phyloP scores from a whole-genome alignment of 2,797 vertebrate species.

The Melanotaenia parkinsoni region DNA sequence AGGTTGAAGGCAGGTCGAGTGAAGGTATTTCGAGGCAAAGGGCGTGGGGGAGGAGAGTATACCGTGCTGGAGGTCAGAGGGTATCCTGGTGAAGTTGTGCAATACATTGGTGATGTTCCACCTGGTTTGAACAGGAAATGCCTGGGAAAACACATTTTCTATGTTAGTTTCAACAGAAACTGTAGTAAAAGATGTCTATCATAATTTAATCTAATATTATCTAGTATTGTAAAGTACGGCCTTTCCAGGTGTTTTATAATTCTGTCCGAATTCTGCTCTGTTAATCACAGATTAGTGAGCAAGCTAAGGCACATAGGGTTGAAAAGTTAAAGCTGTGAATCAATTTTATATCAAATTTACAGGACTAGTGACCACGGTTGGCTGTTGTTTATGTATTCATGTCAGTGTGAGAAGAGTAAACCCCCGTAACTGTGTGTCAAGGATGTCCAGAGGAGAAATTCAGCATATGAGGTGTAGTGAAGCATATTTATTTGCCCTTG shows the following conservation, averaged over 20 bases:
- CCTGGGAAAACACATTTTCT: slow-evolving; percentile 77
- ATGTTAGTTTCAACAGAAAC: slow-evolving; percentile 21
- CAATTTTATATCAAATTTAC: slow-evolving; percentile 79
- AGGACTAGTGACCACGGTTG: slow-evolving; percentile 69
- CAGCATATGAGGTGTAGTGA: slow-evolving; percentile 28
- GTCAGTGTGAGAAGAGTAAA: slow-evolving; percentile 49
- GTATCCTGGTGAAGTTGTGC: slow-evolving; percentile 96
- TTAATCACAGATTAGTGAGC: slow-evolving; percentile 57
- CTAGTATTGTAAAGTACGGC: slow-evolving; percentile 1
- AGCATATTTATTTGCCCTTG: slow-evolving; percentile 70
- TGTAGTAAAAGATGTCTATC: slow-evolving; percentile 3
- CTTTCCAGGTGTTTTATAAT: slow-evolving; percentile 48
- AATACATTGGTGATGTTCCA: slow-evolving; percentile 97
- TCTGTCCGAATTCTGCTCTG: slow-evolving; percentile 57
- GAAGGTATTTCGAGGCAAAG: slow-evolving; percentile 95
- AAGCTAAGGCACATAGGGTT: slow-evolving; percentile 34
- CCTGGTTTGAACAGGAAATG: slow-evolving; percentile 99
- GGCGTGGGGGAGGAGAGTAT: slow-evolving; percentile 96
- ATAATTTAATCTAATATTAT: neutral
- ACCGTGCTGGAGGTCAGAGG: slow-evolving; percentile 99
- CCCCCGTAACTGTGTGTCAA: slow-evolving; percentile 60
- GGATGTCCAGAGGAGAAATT: slow-evolving; percentile 55
- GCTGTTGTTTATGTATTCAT: slow-evolving; percentile 73
- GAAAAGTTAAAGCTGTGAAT: slow-evolving; percentile 62
- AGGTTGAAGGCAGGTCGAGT: slow-evolving; percentile 96